A percentile compares a stretch with the other conserved stretches of the same genome.
phyloP scores from a whole-genome alignment of 1,140 invertebrate genomes.

The Sycobia sp. region DNA sequence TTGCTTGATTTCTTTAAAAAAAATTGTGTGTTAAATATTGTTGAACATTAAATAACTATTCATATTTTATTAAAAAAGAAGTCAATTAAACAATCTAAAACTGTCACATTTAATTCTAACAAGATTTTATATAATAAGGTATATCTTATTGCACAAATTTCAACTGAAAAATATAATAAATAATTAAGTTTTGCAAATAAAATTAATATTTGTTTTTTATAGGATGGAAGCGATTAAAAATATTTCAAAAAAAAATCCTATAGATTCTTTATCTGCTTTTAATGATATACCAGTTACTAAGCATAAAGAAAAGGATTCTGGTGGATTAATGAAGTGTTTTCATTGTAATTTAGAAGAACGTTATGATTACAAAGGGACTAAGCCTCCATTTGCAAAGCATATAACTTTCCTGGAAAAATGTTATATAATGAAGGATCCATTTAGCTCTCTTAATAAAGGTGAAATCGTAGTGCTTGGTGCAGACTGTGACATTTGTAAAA shows the following conservation, averaged over 20 bases:
- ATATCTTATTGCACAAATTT: no score
- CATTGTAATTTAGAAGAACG: constrained; percentile 70
- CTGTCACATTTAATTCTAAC: no score
- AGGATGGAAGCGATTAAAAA: constrained; percentile 42
- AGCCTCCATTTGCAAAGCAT: constrained; percentile 71
- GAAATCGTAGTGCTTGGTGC: constrained; percentile 77
- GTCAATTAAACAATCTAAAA: no score
- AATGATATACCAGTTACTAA: background rate
- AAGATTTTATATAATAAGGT: no score
- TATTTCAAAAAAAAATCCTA: constrained; percentile 30
- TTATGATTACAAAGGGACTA: constrained; percentile 74
- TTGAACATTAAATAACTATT: no score
- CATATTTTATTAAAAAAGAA: no score
- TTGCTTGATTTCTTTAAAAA: no score
- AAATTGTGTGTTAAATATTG: no score
- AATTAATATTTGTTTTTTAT: constrained; percentile 27
- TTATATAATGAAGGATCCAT: constrained; percentile 85
- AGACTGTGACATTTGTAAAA: constrained; percentile 72
- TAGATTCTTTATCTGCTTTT: no score
- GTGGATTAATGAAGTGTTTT: constrained; percentile 67
- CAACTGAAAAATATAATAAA: no score
- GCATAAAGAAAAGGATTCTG: constrained; percentile 31
- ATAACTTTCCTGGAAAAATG: constrained; percentile 70
- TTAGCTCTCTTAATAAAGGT: constrained; percentile 69
- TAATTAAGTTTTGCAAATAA: no score